Evolutionary conservation across 1,140 invertebrate genomes (phyloP), one percentile per base, ranked within the genome.

Genomic region (Steinernema khuongi): DNA sequence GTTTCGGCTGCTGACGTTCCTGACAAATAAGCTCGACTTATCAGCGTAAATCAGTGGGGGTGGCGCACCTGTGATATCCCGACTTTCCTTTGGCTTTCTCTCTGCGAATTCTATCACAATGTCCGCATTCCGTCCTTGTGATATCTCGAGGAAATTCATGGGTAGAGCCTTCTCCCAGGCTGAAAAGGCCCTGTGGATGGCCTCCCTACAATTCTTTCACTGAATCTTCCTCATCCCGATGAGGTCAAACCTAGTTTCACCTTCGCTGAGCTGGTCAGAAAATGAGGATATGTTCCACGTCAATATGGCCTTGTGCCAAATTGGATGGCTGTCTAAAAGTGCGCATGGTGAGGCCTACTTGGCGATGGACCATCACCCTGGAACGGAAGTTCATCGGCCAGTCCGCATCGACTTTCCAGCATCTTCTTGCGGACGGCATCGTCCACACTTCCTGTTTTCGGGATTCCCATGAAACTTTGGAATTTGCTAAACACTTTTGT

Each of bases 221-320:
- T n/a, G 36, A 60, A 60, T 22, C 4, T 11, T 60, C 26, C 2
- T 11, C 4, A 60, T 60, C 14, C 11, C 7, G 22, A 7, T 60
- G 11, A 11, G 19, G 4, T 7, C 19, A 60, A n/a, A 60, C 50
- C 50, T 60, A 4, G 22, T 26, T 60, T 60, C 50, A 60, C 50
- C 26, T 60, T 60, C 50, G 4, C 11, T 4, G 26, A 60, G 14
- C 4, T 11, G 14, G 4, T 60, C 50, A 22, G 50, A 26, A 22
- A 60, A 60, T 60, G 50, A 60, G 26, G 50, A 60, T n/a, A 60
- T 60, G 50, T 60, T 60, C 50, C 50, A 60, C 4, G 50, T 60
- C 50, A 60, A 22, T 7, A 60, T 60, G 7, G 11, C 26, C 26
- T 60, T 60, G 50, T 60, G 50, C 50, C 50, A 60, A 26, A 60